Conservation (phyloP, 2,113 vertebrate genomes). For the Malurus elegans region DNA sequence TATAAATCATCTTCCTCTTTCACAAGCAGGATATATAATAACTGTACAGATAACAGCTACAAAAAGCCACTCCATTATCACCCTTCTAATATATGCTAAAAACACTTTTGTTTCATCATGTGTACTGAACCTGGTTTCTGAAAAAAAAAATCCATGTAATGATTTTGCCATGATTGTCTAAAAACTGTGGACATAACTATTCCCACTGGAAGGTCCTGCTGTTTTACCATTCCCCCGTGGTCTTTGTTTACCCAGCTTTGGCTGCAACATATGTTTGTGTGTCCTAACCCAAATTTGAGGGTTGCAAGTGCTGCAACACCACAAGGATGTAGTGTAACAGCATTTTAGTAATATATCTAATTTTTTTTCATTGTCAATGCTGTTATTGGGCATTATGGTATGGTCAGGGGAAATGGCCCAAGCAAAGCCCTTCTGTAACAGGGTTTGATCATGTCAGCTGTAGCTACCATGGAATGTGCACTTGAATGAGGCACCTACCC, state of each 20-base stretch:
- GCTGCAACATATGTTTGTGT: not conserved
- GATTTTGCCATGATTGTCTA: not conserved
- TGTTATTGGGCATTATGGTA: not conserved
- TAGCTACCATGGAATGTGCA: not conserved
- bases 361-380: not conserved
- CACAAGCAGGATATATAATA: not conserved
- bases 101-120: not conserved
- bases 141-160: not conserved
- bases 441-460: not conserved
- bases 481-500: constrained; percentile 12
- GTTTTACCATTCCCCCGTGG: not conserved
- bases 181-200: not conserved
- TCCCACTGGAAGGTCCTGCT: not conserved
- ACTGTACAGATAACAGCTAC: not conserved
- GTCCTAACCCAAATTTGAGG: not conserved
- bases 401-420: not conserved
- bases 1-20: not conserved
- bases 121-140: not conserved
- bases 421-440: not conserved
- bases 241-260: not conserved
- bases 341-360: not conserved
- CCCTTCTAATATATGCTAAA: not conserved
- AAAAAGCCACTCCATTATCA: not conserved
- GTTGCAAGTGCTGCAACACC: not conserved
- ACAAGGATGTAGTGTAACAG: not conserved